Evolutionary conservation across 2,113 vertebrate genomes (phyloP).

Genomic region (Edolisoma coerulescens): DNA sequence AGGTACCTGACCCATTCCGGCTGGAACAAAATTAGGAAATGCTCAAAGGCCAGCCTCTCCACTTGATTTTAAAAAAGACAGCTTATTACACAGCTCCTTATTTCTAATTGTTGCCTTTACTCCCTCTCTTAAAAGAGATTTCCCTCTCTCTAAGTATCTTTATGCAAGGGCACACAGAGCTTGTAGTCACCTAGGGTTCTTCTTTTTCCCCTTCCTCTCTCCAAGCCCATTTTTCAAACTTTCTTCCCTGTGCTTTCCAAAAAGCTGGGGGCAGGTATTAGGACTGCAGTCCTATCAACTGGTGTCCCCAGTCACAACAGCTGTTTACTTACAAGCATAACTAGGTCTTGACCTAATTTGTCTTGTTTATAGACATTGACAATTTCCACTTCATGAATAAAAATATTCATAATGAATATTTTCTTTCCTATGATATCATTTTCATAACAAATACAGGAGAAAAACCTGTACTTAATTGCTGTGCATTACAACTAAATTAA

Average conservation of each 20-base stretch:
- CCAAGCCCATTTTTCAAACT: not conserved
- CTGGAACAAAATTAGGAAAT: not conserved
- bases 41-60: not conserved
- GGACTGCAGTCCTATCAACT: not conserved
- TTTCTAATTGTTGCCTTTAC: not conserved
- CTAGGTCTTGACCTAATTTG: not conserved
- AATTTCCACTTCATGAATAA: not conserved
- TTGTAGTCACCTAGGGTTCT: not conserved
- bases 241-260: not conserved
- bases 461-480: not conserved
- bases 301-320: not conserved
- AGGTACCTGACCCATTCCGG: not conserved
- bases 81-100: not conserved
- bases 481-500: not conserved
- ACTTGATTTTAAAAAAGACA: not conserved
- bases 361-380: not conserved
- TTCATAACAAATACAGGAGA: not conserved
- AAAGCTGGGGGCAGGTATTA: not conserved
- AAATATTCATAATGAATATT: not conserved
- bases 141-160: too few species aligned
- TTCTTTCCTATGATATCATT: not conserved
- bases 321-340: not conserved
- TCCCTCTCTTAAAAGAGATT: not conserved
- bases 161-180: not conserved
- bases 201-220: rapidly evolving